Conservation (phyloP, 2,888 invertebrate species). For the Epiperipatus broadwayi region DNA sequence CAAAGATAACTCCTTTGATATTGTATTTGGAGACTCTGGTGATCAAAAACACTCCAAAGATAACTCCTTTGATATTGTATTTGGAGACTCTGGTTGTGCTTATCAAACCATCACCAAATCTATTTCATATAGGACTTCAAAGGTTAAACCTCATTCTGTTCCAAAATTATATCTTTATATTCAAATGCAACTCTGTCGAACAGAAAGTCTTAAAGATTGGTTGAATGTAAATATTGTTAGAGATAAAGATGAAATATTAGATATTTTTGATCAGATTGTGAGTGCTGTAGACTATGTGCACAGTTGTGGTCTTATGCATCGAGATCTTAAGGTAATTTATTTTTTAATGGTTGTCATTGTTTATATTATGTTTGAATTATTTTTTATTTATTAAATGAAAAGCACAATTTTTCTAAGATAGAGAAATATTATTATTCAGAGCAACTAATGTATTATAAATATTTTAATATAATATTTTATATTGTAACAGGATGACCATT, state of each 20-base stretch:
- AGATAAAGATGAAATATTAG: slow-evolving; percentile 33
- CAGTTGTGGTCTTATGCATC: slow-evolving; percentile 70
- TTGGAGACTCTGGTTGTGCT: slow-evolving; percentile 29
- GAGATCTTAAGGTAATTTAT: slow-evolving; percentile 63
- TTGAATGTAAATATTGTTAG: slow-evolving; percentile 29
- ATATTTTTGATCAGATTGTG: slow-evolving; percentile 71
- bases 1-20: slow-evolving; percentile 16
- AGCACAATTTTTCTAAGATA: not conserved
- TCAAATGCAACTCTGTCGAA: slow-evolving; percentile 87
- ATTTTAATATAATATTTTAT: too few species aligned
- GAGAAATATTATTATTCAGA: not conserved
- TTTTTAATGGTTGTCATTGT: slow-evolving; percentile 6
- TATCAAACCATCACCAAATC: too few species aligned
- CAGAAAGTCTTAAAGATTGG: slow-evolving; percentile 80
- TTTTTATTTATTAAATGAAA: not conserved
- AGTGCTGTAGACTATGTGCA: slow-evolving; percentile 92
- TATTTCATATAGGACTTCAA: too few species aligned
- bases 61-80: slow-evolving; percentile 36
- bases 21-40: slow-evolving; percentile 16
- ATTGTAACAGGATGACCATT: too few species aligned
- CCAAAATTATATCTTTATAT: slow-evolving; percentile 83
- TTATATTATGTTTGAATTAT: not conserved
- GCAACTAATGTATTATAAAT: not conserved
- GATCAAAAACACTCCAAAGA: slow-evolving; percentile 19
- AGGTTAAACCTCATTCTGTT: too few species aligned